Conservation (phyloP, 2,113 vertebrate genomes). For the Anoura caudifer region DNA sequence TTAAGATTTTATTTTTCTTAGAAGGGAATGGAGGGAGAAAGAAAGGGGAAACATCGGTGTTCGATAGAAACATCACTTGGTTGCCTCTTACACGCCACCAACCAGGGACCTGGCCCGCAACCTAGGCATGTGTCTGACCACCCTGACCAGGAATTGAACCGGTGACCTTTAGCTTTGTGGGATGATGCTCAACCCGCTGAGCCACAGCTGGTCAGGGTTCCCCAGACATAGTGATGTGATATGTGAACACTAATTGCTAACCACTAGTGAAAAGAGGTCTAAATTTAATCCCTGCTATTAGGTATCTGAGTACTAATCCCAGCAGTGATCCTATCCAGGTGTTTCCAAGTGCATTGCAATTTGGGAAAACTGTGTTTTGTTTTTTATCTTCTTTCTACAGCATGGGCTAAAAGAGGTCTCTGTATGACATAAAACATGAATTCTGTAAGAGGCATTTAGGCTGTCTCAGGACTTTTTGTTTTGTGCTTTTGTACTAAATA, state of each 20-base stretch:
- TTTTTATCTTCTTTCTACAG: neutral
- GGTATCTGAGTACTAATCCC: neutral
- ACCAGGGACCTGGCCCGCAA: no score
- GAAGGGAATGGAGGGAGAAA: no score
- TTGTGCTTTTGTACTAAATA: neutral
- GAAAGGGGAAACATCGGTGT: no score
- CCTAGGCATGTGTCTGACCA: no score
- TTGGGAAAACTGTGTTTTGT: neutral
- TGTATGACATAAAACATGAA: neutral
- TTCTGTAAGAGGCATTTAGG: neutral
- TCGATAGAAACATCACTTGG: no score
- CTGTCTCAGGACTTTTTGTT: neutral
- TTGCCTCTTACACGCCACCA: no score
- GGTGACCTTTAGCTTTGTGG: no score
- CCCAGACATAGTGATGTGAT: neutral
- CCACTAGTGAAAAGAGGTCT: neutral
- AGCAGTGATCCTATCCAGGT: neutral
- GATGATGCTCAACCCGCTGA: no score
- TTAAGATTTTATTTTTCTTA: no score
- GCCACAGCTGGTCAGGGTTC: no score
- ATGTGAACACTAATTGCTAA: neutral
- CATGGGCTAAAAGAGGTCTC: neutral
- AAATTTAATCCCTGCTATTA: neutral
- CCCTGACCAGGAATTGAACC: no score
- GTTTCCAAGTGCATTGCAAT: neutral